Evolutionary conservation across 2,113 vertebrate species (phyloP).

Genomic region (Rhynchomys soricoides): DNA sequence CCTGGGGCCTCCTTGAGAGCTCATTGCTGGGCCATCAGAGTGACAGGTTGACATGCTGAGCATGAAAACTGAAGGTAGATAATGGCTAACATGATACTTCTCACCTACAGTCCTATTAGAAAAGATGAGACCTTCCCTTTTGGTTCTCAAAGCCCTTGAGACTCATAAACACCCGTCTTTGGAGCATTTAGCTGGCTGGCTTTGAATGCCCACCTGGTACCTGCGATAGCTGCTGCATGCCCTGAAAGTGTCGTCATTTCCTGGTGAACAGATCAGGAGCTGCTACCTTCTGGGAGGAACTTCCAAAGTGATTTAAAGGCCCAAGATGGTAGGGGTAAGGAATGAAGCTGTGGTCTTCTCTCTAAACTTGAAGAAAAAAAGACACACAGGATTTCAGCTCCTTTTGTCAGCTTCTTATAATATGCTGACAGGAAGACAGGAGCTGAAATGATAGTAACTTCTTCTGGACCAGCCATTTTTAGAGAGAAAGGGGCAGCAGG

Average conservation of each 20-base stretch:
- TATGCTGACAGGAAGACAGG: not conserved
- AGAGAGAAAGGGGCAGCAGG: not conserved
- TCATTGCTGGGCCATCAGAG: not conserved
- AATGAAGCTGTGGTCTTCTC: not conserved
- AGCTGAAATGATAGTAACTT: not conserved
- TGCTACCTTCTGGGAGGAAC: not conserved
- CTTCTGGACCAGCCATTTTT: not conserved
- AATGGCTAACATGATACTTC: rapidly evolving
- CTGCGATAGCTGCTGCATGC: not conserved
- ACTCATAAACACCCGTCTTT: not conserved
- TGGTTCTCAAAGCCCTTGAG: not conserved
- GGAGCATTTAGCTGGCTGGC: not conserved
- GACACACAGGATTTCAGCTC: not conserved
- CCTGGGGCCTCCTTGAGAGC: not conserved
- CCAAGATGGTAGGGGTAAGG: not conserved
- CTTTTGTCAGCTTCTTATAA: not conserved
- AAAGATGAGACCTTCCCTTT: not conserved
- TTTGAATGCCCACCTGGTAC: not conserved
- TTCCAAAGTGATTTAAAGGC: conserved; percentile 54
- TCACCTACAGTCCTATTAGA: not conserved
- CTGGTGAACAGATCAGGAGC: conserved; percentile 23
- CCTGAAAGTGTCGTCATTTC: not conserved
- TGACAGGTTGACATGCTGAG: not conserved
- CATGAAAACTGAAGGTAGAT: not conserved
- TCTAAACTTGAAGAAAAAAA: not conserved